These are phyloP conservation scores for Lophura nycthemera DNA, from an alignment of 2,113 vertebrate species.

Conservation along the genomic window DNA sequence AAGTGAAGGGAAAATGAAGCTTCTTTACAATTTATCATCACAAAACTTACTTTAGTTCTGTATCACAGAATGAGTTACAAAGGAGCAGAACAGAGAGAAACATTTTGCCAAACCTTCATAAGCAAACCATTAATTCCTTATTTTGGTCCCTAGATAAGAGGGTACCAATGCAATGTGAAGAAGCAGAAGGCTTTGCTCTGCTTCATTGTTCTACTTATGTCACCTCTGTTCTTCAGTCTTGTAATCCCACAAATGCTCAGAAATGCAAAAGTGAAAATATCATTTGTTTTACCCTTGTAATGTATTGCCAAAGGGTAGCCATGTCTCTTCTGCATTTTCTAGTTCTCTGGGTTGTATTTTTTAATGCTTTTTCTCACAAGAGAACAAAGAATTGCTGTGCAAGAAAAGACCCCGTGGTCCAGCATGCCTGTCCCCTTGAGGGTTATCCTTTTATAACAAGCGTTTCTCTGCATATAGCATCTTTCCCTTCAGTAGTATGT, in stretches of 20 bases:
- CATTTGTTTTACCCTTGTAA: neutral
- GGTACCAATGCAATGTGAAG: neutral
- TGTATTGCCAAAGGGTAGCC: neutral
- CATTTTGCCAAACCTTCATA: neutral
- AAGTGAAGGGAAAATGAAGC: slow-evolving; percentile 5
- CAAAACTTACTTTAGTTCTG: neutral
- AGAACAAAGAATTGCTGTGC: neutral
- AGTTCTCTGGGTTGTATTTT: slow-evolving; percentile 8
- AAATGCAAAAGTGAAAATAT: neutral
- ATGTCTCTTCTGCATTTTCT: neutral
- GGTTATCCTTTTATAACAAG: slow-evolving; percentile 30
- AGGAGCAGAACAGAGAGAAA: neutral
- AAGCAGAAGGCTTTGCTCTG: slow-evolving; percentile 37
- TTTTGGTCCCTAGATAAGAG: neutral
- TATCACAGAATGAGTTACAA: neutral
- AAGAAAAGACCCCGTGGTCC: slow-evolving; percentile 15
- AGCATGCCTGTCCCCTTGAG: neutral
- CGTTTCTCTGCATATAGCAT: neutral
- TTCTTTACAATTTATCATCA: slow-evolving; percentile 6
- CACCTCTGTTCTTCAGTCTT: slow-evolving; percentile 30
- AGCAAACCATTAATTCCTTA: neutral
- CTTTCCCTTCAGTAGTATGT: slow-evolving; percentile 13
- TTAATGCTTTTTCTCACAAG: neutral
- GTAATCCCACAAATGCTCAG: slow-evolving; percentile 5
- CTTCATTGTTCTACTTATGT: slow-evolving; percentile 43